Percentiles rank a stretch among this genome's conserved stretches.
phyloP scores from a whole-genome alignment of 2,797 vertebrate genomes.

The Helarctos malayanus region DNA sequence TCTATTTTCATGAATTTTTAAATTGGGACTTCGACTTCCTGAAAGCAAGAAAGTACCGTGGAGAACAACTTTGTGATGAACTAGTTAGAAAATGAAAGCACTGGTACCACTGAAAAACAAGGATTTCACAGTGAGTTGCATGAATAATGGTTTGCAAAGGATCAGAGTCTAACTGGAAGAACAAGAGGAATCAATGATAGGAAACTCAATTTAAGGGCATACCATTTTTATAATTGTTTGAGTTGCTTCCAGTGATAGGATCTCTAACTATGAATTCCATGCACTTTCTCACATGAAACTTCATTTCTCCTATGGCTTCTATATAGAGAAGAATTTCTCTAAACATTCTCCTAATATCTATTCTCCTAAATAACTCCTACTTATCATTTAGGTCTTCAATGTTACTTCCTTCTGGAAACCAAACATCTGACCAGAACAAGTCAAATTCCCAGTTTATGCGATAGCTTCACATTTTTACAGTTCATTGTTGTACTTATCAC shows the following conservation, averaged over 20 bases:
- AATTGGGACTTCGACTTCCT: neutral
- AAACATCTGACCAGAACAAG: neutral
- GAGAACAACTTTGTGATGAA: neutral
- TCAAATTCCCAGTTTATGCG: neutral
- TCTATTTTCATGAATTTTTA: constrained; percentile 51
- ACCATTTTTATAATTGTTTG: neutral
- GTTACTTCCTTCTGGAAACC: neutral
- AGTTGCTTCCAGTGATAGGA: neutral
- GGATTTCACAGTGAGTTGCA: neutral
- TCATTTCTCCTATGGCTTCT: neutral
- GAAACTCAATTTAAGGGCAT: neutral
- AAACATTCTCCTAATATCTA: neutral
- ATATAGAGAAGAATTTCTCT: neutral
- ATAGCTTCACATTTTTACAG: neutral
- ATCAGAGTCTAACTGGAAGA: neutral
- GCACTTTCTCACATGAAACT: neutral
- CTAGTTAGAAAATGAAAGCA: neutral
- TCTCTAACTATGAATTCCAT: neutral
- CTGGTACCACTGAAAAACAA: neutral
- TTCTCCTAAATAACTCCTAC: neutral
- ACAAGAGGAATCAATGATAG: neutral
- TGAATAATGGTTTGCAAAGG: neutral
- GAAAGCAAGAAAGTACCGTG: neutral
- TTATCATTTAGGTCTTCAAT: neutral
- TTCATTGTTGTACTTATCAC: neutral